These are phyloP conservation scores for Linyphia triangularis DNA, from an alignment of 2,888 invertebrate genomes.

Conservation along the genomic window DNA sequence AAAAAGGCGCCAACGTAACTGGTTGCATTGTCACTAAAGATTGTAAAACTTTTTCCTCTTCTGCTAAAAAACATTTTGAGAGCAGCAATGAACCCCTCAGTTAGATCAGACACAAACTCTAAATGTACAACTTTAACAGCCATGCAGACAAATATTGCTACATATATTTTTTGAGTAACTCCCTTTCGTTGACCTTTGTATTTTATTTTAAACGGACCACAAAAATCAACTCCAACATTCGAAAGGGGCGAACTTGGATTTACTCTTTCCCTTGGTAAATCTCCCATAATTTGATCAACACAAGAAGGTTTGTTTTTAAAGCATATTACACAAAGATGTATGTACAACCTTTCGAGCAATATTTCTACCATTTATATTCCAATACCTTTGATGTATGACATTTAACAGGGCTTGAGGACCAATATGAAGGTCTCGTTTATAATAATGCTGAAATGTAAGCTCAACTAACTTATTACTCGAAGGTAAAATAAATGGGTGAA, in stretches of 20 bases:
- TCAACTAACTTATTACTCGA: neutral
- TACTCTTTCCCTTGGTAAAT: too few species aligned
- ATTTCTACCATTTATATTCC: constrained; percentile 11
- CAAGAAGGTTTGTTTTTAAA: constrained; percentile 17
- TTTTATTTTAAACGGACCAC: constrained; percentile 41
- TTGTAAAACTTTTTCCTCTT: neutral
- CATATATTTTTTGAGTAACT: constrained; percentile 43
- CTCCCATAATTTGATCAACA: too few species aligned
- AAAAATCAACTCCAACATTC: neutral
- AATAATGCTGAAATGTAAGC: neutral
- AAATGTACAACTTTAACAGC: constrained; percentile 59
- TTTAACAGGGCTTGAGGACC: too few species aligned
- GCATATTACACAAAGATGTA: neutral
- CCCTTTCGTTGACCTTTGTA: constrained; percentile 8
- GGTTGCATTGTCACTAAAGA: constrained; percentile 1
- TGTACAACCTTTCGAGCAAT: neutral
- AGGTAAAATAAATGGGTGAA: neutral
- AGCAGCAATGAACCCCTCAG: constrained; percentile 73
- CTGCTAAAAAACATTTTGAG: constrained; percentile 53
- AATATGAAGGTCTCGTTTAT: too few species aligned
- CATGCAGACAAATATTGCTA: constrained; percentile 66
- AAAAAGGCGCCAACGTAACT: neutral
- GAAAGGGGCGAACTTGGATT: neutral
- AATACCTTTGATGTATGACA: neutral
- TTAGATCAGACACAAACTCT: constrained; percentile 72